A percentile compares a stretch with the other conserved stretches of the same genome.
phyloP scores from a whole-genome alignment of 2,113 vertebrate genomes.

The Nothocercus nigrocapillus region DNA sequence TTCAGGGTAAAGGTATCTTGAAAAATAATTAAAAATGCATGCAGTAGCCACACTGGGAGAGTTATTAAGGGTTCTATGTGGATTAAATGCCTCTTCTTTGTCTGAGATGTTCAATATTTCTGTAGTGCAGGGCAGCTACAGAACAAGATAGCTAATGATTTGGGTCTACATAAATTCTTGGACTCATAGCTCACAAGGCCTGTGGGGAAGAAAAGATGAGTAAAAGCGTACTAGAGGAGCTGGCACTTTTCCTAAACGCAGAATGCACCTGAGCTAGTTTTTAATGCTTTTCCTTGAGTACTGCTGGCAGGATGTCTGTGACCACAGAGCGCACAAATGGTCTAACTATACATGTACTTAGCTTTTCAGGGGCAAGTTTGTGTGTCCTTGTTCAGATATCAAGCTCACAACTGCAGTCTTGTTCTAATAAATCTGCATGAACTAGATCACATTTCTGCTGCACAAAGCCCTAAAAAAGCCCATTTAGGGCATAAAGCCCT shows the following conservation, averaged over 20 bases:
- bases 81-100: conserved; percentile 44
- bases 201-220: background rate
- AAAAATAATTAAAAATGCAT: background rate
- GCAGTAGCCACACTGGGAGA: background rate
- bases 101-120: conserved; percentile 5
- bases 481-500: background rate
- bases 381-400: rapidly evolving
- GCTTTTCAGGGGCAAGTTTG: background rate
- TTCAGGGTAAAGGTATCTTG: background rate
- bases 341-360: background rate
- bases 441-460: background rate
- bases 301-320: background rate
- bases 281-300: background rate
- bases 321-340: background rate
- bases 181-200: background rate
- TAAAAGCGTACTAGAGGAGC: background rate
- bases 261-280: background rate
- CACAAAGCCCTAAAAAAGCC: background rate
- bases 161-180: background rate
- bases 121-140: conserved; percentile 16
- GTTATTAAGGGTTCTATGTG: conserved; percentile 28
- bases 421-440: background rate
- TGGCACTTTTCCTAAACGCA: background rate
- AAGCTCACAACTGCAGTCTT: background rate
- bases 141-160: conserved; percentile 24